Conservation (phyloP, 2,888 invertebrate species). For the Sarcophaga subvicina region DNA sequence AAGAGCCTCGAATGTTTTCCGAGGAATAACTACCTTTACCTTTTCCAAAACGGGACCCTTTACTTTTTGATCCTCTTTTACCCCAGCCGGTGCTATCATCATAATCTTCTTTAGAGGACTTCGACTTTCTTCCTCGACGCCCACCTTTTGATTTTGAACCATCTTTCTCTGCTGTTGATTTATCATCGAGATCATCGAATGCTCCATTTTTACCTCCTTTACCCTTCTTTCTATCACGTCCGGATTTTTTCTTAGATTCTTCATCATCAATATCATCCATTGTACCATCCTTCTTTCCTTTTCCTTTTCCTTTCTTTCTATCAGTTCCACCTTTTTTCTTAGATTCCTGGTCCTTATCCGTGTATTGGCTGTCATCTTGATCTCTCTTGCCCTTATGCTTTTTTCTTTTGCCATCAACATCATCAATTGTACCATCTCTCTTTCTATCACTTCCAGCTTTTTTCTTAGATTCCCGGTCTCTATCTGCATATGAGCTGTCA, state of each 20-base stretch:
- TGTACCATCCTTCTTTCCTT: not conserved
- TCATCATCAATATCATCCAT: not conserved
- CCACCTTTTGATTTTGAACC: not conserved
- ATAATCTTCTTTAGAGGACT: not conserved
- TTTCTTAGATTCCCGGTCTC: not conserved
- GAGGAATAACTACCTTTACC: not conserved
- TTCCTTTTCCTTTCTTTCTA: not conserved
- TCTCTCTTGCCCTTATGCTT: not conserved
- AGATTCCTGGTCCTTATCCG: not conserved
- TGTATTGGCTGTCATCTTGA: not conserved
- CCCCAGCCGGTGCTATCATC: not conserved
- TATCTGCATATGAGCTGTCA: not conserved
- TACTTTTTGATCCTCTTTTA: not conserved
- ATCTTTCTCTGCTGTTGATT: not conserved
- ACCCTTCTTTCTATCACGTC: not conserved
- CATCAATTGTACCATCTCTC: too few relatives aligned
- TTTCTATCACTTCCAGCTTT: not conserved
- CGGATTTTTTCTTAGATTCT: not conserved
- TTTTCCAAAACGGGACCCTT: not conserved
- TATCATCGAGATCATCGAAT: not conserved
- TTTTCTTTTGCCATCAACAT: not conserved
- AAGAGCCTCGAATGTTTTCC: not conserved
- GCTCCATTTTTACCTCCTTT: not conserved
- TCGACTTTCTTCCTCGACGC: not conserved
- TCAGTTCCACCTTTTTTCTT: not conserved